Evolutionary conservation across 2,113 vertebrate species (phyloP).

Genomic region (Oryzias celebensis): DNA sequence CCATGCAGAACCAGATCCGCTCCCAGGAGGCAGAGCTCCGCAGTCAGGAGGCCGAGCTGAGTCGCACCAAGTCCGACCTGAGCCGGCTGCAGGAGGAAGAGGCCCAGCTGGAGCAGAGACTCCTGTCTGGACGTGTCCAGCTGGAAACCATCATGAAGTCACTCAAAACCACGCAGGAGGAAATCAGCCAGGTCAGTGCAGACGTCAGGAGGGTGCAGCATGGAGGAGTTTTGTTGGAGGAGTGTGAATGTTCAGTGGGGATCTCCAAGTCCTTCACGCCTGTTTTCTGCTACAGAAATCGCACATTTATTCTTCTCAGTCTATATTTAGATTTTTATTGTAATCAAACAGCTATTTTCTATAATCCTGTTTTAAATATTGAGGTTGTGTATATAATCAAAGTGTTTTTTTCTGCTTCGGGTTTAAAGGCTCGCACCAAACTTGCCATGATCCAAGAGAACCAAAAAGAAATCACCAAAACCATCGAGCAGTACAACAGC

Average conservation of each 20-base stretch:
- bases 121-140: conserved; percentile 86
- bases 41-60: conserved; percentile 88
- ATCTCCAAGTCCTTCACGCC: too few species aligned
- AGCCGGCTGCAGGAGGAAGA: conserved; percentile 91
- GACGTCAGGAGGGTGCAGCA: background rate
- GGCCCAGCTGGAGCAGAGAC: conserved; percentile 88
- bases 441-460: conserved; percentile 86
- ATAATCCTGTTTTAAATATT: too few species aligned
- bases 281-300: too few species aligned
- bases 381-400: background rate
- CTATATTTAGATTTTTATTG: too few species aligned
- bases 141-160: conserved; percentile 93
- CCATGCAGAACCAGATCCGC: conserved; percentile 88
- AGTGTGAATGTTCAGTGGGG: too few species aligned
- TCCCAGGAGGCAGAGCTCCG: conserved; percentile 89
- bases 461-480: conserved; percentile 84
- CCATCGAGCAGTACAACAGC: conserved; percentile 83
- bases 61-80: conserved; percentile 85
- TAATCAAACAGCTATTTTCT: too few species aligned
- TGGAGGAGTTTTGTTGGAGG: too few species aligned
- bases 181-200: conserved; percentile 88
- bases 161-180: conserved; percentile 89
- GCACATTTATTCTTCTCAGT: too few species aligned
- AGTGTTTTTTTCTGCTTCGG: background rate
- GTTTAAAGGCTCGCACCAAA: conserved; percentile 84